These are phyloP conservation scores for Zaprionus lineosus DNA, from an alignment of 2,888 invertebrate species.

Conservation along the genomic window DNA sequence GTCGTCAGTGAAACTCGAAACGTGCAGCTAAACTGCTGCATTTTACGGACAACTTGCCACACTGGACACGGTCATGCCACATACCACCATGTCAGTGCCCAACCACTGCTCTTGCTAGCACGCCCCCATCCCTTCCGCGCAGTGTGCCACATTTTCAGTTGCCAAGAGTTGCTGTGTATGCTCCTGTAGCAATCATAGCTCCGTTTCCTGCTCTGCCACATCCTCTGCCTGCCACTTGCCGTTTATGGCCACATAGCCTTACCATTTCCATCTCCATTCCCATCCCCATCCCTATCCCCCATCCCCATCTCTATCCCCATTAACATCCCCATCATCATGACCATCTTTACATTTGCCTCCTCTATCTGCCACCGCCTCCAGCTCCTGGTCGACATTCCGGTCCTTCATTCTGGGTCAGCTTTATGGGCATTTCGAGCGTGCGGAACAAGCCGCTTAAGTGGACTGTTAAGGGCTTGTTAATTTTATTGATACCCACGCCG, in stretches of 20 bases:
- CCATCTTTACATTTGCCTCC: too few species aligned
- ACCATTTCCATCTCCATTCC: background rate
- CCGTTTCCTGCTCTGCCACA: background rate
- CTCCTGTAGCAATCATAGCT: slow-evolving; percentile 9
- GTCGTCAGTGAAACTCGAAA: slow-evolving; percentile 56
- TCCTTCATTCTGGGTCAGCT: slow-evolving; percentile 9
- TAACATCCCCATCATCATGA: too few species aligned
- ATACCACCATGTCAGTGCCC: background rate
- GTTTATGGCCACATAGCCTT: slow-evolving; percentile 16
- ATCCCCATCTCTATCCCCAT: background rate
- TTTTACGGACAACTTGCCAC: slow-evolving; percentile 47
- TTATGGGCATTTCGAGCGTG: slow-evolving; percentile 54
- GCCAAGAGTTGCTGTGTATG: slow-evolving; percentile 23
- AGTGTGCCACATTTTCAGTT: slow-evolving; percentile 19
- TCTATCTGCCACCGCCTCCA: too few species aligned
- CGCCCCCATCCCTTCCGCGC: background rate
- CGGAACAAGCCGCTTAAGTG: slow-evolving; percentile 52
- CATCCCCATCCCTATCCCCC: background rate
- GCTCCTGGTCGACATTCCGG: too few species aligned
- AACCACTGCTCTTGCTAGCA: background rate
- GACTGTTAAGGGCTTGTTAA: slow-evolving; percentile 61
- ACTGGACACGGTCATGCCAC: slow-evolving; percentile 21
- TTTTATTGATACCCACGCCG: slow-evolving; percentile 55
- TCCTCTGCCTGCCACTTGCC: slow-evolving; percentile 16
- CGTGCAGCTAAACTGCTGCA: slow-evolving; percentile 61